Conservation (phyloP, 2,113 vertebrate species). For the Echinops telfairi region DNA sequence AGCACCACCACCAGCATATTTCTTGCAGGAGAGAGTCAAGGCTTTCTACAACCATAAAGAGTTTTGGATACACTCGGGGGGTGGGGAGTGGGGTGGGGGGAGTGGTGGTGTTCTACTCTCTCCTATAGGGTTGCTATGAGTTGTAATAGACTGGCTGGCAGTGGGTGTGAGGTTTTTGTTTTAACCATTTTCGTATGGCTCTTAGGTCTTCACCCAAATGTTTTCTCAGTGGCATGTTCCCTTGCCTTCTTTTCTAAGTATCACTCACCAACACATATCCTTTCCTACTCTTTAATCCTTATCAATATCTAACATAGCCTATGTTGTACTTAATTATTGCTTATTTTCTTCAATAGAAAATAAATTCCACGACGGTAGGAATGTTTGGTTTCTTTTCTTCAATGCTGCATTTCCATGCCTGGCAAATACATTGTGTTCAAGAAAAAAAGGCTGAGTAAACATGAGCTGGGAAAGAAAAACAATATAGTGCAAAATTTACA, state of each 20-base stretch:
- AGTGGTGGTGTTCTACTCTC: not conserved
- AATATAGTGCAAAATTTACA: slow-evolving; percentile 36
- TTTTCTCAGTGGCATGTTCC: not conserved
- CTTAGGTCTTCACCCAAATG: not conserved
- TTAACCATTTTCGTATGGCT: not conserved
- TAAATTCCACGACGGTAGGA: not conserved
- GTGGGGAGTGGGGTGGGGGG: too few relatives aligned
- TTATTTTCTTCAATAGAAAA: not conserved
- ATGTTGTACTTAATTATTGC: not conserved
- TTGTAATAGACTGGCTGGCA: too few relatives aligned
- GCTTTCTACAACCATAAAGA: too few relatives aligned
- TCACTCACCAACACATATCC: not conserved
- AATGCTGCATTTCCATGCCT: not conserved
- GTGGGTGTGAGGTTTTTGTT: too few relatives aligned
- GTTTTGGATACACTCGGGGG: too few relatives aligned
- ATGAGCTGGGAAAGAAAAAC: slow-evolving; percentile 46
- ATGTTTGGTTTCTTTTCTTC: not conserved
- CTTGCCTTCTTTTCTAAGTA: not conserved
- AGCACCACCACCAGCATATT: too few relatives aligned
- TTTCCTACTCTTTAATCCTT: not conserved
- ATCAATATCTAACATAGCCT: not conserved
- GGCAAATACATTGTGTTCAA: not conserved
- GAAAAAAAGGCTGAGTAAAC: slow-evolving; percentile 49
- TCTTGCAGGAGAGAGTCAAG: too few relatives aligned
- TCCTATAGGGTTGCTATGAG: not conserved